phyloP scores from a whole-genome alignment of 2,797 vertebrate species.

The Coreius guichenoti region DNA sequence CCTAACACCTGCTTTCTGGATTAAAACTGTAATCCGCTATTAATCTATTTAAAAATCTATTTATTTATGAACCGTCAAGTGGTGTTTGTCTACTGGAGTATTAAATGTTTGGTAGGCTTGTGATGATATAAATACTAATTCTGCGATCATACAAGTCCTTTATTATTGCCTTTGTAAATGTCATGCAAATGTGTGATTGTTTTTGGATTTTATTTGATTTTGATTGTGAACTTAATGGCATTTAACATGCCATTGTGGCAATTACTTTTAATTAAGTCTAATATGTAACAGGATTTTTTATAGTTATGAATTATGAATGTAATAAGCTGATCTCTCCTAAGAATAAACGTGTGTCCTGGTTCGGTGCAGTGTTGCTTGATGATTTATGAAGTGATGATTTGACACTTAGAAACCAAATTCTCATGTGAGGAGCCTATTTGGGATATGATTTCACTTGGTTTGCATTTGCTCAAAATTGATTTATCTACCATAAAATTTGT shows the following conservation, averaged over 20 bases:
- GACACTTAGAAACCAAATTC: slow-evolving; percentile 50
- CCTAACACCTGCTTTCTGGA: slow-evolving; percentile 23
- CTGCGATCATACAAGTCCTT: slow-evolving; percentile 57
- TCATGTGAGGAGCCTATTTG: background rate
- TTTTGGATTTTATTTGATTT: background rate
- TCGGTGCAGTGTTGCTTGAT: slow-evolving; percentile 22
- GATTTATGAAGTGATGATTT: slow-evolving; percentile 49
- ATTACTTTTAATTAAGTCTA: background rate
- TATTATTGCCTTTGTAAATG: slow-evolving; percentile 55
- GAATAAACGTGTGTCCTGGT: background rate
- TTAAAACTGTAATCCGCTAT: background rate
- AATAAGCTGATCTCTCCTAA: background rate
- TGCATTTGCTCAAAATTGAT: slow-evolving; percentile 1
- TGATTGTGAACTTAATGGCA: background rate
- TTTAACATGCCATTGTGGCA: background rate
- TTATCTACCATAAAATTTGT: background rate
- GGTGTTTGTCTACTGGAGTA: background rate
- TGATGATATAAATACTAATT: background rate
- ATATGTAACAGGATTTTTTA: background rate
- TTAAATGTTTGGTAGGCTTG: background rate
- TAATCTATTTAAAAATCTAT: slow-evolving; percentile 21
- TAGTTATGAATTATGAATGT: background rate
- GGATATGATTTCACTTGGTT: slow-evolving; percentile 25
- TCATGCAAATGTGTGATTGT: background rate
- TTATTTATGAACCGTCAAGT: background rate